phyloP scores from a whole-genome alignment of 2,113 vertebrate genomes.

The Colistium nudipinnis region DNA sequence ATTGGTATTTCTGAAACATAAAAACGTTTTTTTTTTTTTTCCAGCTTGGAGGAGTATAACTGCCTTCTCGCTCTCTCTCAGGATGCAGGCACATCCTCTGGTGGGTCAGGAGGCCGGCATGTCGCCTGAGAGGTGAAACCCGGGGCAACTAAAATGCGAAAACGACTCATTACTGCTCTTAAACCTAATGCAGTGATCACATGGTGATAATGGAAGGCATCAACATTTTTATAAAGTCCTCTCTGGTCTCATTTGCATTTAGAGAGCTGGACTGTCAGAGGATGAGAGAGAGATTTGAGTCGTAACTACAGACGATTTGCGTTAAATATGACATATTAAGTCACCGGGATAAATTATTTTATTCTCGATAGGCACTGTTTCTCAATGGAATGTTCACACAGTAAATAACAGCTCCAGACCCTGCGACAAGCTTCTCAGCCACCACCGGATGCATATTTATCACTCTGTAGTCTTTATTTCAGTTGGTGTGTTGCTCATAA shows the following conservation, averaged over 20 bases:
- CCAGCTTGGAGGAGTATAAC: background rate
- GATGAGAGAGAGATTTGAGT: background rate
- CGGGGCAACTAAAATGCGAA: background rate
- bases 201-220: background rate
- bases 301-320: background rate
- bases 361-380: slow-evolving; percentile 17
- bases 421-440: slow-evolving; percentile 9
- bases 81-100: slow-evolving; percentile 11
- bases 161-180: background rate
- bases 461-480: slow-evolving; percentile 11
- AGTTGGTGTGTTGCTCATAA: slow-evolving; percentile 36
- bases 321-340: background rate
- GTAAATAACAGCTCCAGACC: slow-evolving; percentile 29
- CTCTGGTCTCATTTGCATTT: background rate
- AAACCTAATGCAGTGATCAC: background rate
- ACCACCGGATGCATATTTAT: slow-evolving; percentile 35
- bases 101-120: background rate
- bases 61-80: background rate
- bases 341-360: background rate
- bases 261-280: background rate
- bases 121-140: slow-evolving; percentile 15
- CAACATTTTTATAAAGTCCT: background rate
- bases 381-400: slow-evolving; percentile 29
- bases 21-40: background rate
- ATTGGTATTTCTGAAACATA: too few species aligned